Percentiles rank a stretch among this genome's conserved stretches.
Evolutionary conservation across 2,797 vertebrate species (phyloP).

Genomic region (Micromesistius poutassou): DNA sequence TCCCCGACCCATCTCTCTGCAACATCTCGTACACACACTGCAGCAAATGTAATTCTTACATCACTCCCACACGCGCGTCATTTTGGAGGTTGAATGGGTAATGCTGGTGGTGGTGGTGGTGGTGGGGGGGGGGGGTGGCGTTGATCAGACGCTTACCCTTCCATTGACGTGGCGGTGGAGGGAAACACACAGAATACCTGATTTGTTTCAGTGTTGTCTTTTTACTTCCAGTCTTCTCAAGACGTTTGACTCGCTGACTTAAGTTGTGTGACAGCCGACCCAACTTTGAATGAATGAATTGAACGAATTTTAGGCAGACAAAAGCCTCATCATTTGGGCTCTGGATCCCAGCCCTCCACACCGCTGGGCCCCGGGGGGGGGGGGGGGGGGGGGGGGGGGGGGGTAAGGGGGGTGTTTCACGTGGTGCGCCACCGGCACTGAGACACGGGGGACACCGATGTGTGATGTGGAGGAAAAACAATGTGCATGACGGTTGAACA

Average conservation of each 20-base stretch:
- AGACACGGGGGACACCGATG: slow-evolving; percentile 60
- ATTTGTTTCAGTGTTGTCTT: slow-evolving; percentile 27
- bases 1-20: slow-evolving; percentile 17
- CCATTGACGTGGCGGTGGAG: slow-evolving; percentile 59
- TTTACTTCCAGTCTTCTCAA: slow-evolving; percentile 1
- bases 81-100: slow-evolving; percentile 52
- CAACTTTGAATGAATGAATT: not conserved
- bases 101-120: not conserved
- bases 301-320: not conserved
- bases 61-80: slow-evolving; percentile 47
- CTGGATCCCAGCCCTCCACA: slow-evolving; percentile 48
- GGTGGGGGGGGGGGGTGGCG: slow-evolving; percentile 40
- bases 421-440: slow-evolving; percentile 43
- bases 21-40: slow-evolving; percentile 40
- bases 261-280: not conserved
- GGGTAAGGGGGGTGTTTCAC: too few species aligned
- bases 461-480: not conserved
- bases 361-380: slow-evolving; percentile 46
- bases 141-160: slow-evolving; percentile 64
- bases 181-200: slow-evolving; percentile 48
- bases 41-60: slow-evolving; percentile 68
- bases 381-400: slow-evolving; percentile 52
- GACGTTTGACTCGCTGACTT: not conserved
- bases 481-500: slow-evolving; percentile 49
- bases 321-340: slow-evolving; percentile 55